Percentiles rank a stretch among this genome's conserved stretches.
Conservation (phyloP, 2,113 vertebrate species). For the Aix galericulata region DNA sequence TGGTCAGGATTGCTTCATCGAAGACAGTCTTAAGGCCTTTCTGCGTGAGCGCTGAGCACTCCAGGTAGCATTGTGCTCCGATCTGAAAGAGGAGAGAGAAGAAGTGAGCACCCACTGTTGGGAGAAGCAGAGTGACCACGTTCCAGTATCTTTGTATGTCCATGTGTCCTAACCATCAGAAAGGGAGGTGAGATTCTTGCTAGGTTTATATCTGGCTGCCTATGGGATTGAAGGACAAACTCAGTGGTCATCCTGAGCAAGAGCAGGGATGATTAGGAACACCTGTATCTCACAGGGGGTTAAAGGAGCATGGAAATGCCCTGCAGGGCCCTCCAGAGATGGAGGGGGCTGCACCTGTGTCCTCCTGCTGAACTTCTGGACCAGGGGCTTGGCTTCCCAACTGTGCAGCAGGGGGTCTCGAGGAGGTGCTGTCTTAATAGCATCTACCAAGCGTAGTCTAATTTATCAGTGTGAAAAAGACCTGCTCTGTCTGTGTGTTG, state of each 20-base stretch:
- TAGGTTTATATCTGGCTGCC: background rate
- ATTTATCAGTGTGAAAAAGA: background rate
- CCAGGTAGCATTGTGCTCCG: constrained; percentile 88
- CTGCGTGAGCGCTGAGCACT: constrained; percentile 89
- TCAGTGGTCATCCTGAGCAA: background rate
- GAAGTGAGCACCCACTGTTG: background rate
- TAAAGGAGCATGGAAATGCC: background rate
- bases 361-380: background rate
- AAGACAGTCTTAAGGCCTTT: constrained; percentile 91
- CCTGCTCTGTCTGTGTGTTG: background rate
- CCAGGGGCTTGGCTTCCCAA: background rate
- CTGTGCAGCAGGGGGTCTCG: background rate
- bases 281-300: background rate
- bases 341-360: background rate
- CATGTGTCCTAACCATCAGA: background rate
- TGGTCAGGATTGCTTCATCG: constrained; percentile 89
- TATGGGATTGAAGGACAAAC: background rate
- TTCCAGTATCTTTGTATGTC: accelerated
- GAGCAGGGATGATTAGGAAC: background rate
- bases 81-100: constrained; percentile 76
- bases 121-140: background rate
- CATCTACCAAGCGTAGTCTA: background rate
- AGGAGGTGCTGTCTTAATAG: background rate
- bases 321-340: accelerated
- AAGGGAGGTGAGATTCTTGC: background rate